Evolutionary conservation across 2,113 vertebrate species (phyloP).

Genomic region (Brachypteracias leptosomus): DNA sequence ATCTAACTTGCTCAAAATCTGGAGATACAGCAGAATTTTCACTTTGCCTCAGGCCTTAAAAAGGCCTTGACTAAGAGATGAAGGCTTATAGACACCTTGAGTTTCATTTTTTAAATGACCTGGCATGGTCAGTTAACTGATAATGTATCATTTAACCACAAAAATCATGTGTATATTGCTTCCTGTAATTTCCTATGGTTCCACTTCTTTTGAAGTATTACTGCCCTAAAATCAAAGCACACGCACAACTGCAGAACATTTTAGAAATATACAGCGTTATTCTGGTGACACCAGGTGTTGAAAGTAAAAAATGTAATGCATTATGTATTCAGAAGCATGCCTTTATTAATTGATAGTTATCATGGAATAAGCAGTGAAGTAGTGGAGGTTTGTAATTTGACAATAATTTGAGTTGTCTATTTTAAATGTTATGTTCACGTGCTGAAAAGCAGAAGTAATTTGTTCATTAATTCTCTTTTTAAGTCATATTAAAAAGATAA

Average conservation of each 20-base stretch:
- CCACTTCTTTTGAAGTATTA: background rate
- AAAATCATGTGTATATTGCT: background rate
- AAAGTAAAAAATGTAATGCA: constrained; percentile 58
- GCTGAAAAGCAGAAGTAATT: background rate
- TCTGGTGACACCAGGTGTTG: constrained; percentile 71
- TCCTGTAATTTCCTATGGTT: background rate
- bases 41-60: background rate
- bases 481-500: background rate
- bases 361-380: background rate
- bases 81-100: background rate
- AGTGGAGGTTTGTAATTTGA: background rate
- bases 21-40: background rate
- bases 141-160: background rate
- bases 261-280: constrained; percentile 6
- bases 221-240: background rate
- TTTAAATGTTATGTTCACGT: background rate
- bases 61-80: background rate
- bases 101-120: background rate
- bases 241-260: background rate
- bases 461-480: background rate
- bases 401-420: background rate
- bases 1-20: background rate
- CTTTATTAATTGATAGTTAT: constrained; percentile 16
- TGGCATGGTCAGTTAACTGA: background rate
- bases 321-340: constrained; percentile 27